These are phyloP conservation scores for Onychomys torridus DNA, from an alignment of 2,797 vertebrate genomes.

Conservation along the genomic window DNA sequence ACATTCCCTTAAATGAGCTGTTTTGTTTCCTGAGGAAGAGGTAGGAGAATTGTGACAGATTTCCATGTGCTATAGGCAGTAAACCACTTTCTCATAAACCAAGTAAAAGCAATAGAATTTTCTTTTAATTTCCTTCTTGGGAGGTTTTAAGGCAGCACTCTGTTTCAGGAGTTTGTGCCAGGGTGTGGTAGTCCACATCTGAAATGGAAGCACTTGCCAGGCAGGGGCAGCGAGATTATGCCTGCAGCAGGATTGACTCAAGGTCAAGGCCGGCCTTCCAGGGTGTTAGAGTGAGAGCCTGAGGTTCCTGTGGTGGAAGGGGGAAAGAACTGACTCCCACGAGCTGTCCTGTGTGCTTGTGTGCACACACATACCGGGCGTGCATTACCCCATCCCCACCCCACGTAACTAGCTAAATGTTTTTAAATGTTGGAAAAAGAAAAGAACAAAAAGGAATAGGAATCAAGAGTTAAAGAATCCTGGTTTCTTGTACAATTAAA, in stretches of 20 bases:
- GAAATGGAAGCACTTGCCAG: neutral
- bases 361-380: neutral
- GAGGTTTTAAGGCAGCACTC: neutral
- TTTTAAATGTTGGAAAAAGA: neutral
- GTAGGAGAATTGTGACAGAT: neutral
- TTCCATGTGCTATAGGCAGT: neutral
- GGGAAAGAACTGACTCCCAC: neutral
- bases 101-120: constrained; percentile 21
- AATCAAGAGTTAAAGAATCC: constrained; percentile 36
- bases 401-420: neutral
- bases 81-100: constrained; percentile 1
- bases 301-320: no score
- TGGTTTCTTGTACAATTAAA: neutral
- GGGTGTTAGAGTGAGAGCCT: neutral
- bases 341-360: neutral
- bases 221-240: neutral
- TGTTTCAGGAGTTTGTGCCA: neutral
- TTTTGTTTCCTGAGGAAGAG: neutral
- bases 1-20: neutral
- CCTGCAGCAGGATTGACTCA: neutral
- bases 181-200: neutral
- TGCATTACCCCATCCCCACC: neutral
- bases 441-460: neutral
- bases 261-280: neutral
- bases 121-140: neutral